Evolutionary conservation across 2,113 vertebrate species (phyloP), one percentile per base, ranked within the genome.

Genomic region (Hemiprocne comata): DNA sequence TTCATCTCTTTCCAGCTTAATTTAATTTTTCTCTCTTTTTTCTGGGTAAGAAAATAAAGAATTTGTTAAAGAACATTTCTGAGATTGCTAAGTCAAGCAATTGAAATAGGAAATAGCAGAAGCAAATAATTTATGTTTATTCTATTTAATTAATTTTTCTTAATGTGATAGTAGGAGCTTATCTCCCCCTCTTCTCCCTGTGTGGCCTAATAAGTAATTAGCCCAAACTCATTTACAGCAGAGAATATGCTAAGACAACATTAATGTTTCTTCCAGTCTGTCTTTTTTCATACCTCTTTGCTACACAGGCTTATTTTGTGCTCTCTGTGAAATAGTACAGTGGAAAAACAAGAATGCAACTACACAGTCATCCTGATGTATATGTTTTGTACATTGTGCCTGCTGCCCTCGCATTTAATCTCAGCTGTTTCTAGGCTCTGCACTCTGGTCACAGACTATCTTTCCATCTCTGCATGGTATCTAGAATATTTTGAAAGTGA

Each of bases 61-160:
- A 61, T 78, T 87, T 87, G 71, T 87, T 94, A 70, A 87, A 58
- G 40, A 87, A 69, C 40, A 34, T 89, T 85, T 69, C 31, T 0
- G 3, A 87, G 36, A 62, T 73, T 93, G n/a, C 23, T 48, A 82
- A 85, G 18, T 42, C 61, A 80, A 89, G 62, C 23, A 74, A 34
- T 10, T 55, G 46, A 83, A 95, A 90, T 29, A 82, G 17, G 34
- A 95, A 95, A 80, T n/a, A 79, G 31, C 54, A 91, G 34, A 93
- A 77, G 64, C 34, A 78, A 89, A 89, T 46, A 90, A 85, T 80
- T 76, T 31, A 69, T 87, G 21, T 70, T 95, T 90, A 71, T 91
- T 90, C 77, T 85, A 28, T 80, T 79, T 87, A 93, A 94, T 87
- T 93, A 87, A 11, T 96, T 95, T 94, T 75, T 91, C 55, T 48